phyloP scores from a whole-genome alignment of 2,113 vertebrate genomes.

The Chitala chitala region DNA sequence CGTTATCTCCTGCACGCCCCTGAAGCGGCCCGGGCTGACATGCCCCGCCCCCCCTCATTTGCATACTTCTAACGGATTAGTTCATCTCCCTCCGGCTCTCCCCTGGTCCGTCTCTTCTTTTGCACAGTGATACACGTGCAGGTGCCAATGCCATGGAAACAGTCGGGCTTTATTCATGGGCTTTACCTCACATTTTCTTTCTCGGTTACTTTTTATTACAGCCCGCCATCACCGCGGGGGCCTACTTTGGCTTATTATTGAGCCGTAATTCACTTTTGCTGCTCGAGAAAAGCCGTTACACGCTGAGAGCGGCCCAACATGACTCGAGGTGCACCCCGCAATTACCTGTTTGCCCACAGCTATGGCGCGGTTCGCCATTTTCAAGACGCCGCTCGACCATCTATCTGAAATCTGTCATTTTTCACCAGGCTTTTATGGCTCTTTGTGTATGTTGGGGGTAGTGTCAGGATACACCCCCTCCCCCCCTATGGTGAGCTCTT shows the following conservation, averaged over 20 bases:
- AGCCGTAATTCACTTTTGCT: conserved; percentile 3
- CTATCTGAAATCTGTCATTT: background rate
- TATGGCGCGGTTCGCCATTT: background rate
- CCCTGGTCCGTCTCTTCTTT: background rate
- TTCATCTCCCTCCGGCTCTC: background rate
- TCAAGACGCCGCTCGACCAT: background rate
- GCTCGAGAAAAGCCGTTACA: background rate
- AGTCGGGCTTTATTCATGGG: background rate
- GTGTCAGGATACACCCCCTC: background rate
- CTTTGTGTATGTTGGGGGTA: background rate
- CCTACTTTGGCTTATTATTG: background rate
- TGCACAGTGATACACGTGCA: background rate
- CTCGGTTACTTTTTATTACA: background rate
- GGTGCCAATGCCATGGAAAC: background rate
- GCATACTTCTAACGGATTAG: conserved; percentile 2
- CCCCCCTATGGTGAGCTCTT: background rate
- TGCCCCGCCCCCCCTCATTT: background rate
- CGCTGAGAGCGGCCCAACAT: background rate
- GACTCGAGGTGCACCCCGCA: background rate
- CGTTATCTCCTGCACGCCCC: background rate
- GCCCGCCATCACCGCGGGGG: background rate
- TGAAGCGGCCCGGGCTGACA: background rate
- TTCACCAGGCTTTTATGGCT: background rate
- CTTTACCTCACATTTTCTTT: background rate
- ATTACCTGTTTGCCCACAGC: background rate